Evolutionary conservation across 1,140 invertebrate genomes (phyloP).

Genomic region (Leguminivora glycinivorella): DNA sequence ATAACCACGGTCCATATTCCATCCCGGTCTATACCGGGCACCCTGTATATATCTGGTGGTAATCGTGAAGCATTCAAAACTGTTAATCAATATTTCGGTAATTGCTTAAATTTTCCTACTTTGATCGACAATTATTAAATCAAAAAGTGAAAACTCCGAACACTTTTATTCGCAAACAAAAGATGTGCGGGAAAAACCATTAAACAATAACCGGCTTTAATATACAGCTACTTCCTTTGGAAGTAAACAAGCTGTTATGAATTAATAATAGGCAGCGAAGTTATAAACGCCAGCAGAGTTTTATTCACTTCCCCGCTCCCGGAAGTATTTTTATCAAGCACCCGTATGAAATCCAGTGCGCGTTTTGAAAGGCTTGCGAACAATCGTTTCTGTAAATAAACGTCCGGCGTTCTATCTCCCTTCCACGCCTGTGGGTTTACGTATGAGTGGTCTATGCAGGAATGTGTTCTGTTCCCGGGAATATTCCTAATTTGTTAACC

Average conservation of each 20-base stretch:
- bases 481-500: too few species aligned
- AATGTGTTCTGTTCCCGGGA: not conserved
- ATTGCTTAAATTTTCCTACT: too few species aligned
- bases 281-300: constrained; percentile 19
- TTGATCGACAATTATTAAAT: not conserved
- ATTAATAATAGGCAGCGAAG: constrained; percentile 22
- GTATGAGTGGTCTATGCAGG: constrained; percentile 23
- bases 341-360: constrained; percentile 46
- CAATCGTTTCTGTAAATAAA: constrained; percentile 56
- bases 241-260: constrained; percentile 22
- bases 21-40: too few species aligned
- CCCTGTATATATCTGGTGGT: too few species aligned
- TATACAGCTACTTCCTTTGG: constrained; percentile 1
- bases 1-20: too few species aligned
- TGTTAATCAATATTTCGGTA: too few species aligned
- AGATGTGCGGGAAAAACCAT: not conserved
- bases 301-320: constrained; percentile 29
- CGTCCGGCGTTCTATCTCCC: constrained; percentile 45
- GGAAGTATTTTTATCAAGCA: constrained; percentile 39
- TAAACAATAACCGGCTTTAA: constrained; percentile 13
- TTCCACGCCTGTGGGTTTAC: constrained; percentile 45
- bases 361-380: constrained; percentile 49
- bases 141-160: not conserved
- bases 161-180: not conserved
- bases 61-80: too few species aligned